Percentiles rank a stretch among this genome's conserved stretches.
Evolutionary conservation across 1,140 invertebrate species (phyloP).

Genomic region (Eriosoma lanigerum): DNA sequence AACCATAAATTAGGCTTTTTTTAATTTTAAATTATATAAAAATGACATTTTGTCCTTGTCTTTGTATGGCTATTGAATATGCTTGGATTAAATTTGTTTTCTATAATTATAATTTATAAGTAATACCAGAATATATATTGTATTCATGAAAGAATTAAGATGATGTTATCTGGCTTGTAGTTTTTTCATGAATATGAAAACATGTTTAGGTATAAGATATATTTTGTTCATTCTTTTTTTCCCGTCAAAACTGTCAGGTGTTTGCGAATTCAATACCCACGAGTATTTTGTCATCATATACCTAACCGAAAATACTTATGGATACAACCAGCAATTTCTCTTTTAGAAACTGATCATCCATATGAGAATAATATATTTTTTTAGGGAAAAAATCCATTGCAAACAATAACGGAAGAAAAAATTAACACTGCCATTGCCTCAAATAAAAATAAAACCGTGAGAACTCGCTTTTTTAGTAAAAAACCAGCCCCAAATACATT

Average conservation of each 20-base stretch:
- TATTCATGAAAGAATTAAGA: not conserved
- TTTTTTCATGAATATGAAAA: conserved; percentile 31
- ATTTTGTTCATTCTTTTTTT: conserved; percentile 28
- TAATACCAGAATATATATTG: no score
- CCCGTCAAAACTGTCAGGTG: conserved; percentile 45
- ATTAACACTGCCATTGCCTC: conserved; percentile 40
- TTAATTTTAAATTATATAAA: no score
- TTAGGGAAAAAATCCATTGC: not conserved
- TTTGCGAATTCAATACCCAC: conserved; percentile 27
- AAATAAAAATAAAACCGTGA: conserved; percentile 44
- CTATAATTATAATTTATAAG: no score
- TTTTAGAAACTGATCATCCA: conserved; percentile 45
- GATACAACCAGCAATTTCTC: conserved; percentile 19
- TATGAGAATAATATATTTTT: conserved; percentile 22
- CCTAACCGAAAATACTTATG: not conserved
- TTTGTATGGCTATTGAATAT: no score
- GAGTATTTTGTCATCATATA: not conserved
- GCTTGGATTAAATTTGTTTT: no score
- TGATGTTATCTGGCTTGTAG: conserved; percentile 44
- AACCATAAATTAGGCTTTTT: no score
- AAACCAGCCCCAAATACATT: conserved; percentile 41
- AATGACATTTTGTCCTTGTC: no score
- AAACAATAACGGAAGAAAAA: conserved; percentile 48
- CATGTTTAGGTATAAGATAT: not conserved
- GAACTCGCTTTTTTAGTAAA: conserved; percentile 42